Evolutionary conservation across 2,113 vertebrate genomes (phyloP).

Genomic region (Salminus brasiliensis): DNA sequence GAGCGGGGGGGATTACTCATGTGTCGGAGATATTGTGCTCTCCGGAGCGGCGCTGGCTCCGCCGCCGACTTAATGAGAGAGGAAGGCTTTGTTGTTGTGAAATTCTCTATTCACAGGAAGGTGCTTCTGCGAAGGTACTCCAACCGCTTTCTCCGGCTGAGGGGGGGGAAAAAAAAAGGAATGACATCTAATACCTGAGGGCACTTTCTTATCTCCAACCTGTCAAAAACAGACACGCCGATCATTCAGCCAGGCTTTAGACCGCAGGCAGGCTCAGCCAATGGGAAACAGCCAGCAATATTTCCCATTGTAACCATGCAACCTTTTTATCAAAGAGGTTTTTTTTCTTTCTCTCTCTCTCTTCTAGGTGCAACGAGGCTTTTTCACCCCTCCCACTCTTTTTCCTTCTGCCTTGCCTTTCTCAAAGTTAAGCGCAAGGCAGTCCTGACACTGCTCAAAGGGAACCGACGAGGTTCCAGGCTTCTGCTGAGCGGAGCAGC

Average conservation of each 20-base stretch:
- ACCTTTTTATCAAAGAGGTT: conserved; percentile 68
- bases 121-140: conserved; percentile 73
- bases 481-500: conserved; percentile 56
- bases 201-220: conserved; percentile 87
- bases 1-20: conserved; percentile 76
- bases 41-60: conserved; percentile 74
- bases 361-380: conserved; percentile 53
- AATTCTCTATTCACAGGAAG: conserved; percentile 82
- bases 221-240: conserved; percentile 87
- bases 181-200: conserved; percentile 93
- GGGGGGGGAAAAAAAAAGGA: conserved; percentile 66
- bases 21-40: conserved; percentile 73
- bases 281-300: conserved; percentile 70
- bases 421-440: conserved; percentile 70
- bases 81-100: conserved; percentile 80
- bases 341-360: conserved; percentile 54
- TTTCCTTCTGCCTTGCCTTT: conserved; percentile 50
- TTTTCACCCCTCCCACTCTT: conserved; percentile 57
- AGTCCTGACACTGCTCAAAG: conserved; percentile 55
- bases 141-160: conserved; percentile 69
- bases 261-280: conserved; percentile 70
- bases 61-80: conserved; percentile 66
- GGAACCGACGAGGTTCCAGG: conserved; percentile 57
- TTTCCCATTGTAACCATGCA: conserved; percentile 64
- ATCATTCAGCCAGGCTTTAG: conserved; percentile 82